phyloP scores from a whole-genome alignment of 2,888 invertebrate species.

The Phyllotreta striolata region DNA sequence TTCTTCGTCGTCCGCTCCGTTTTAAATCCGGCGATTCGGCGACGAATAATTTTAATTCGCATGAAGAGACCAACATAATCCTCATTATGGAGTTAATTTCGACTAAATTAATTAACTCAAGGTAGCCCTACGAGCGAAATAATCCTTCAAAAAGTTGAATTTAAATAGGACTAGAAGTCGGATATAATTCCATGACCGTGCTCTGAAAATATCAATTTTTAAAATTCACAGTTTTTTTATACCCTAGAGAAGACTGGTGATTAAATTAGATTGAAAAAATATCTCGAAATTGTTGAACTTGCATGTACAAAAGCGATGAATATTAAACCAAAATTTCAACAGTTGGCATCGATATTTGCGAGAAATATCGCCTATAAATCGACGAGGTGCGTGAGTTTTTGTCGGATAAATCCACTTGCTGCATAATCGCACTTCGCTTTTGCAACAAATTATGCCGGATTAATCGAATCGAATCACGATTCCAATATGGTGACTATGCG shows the following conservation, averaged over 20 bases:
- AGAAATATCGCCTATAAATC: no score
- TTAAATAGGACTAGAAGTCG: conserved; percentile 45
- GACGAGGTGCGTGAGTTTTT: no score
- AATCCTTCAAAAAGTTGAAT: conserved; percentile 46
- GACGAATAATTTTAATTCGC: conserved; percentile 29
- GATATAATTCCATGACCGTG: conserved; percentile 38
- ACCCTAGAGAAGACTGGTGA: no score
- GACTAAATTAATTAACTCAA: conserved; percentile 48
- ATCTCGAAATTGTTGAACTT: no score
- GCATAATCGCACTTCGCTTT: no score
- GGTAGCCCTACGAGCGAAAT: conserved; percentile 46
- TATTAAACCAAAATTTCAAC: no score
- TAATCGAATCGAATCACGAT: conserved; percentile 40
- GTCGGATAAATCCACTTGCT: no score
- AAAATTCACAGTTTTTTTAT: no score
- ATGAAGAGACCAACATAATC: conserved; percentile 36
- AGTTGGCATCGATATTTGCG: no score
- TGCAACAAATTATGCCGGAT: conserved; percentile 29
- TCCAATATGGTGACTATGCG: conserved; percentile 38
- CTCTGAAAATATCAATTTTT: neutral
- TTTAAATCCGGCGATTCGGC: conserved; percentile 12
- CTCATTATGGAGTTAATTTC: conserved; percentile 48
- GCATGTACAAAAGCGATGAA: no score
- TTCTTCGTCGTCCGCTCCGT: conserved; percentile 10
- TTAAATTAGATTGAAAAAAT: no score